Evolutionary conservation across 2,888 invertebrate genomes (phyloP), one percentile per base, ranked within the genome.

Genomic region (Baccha elongata): DNA sequence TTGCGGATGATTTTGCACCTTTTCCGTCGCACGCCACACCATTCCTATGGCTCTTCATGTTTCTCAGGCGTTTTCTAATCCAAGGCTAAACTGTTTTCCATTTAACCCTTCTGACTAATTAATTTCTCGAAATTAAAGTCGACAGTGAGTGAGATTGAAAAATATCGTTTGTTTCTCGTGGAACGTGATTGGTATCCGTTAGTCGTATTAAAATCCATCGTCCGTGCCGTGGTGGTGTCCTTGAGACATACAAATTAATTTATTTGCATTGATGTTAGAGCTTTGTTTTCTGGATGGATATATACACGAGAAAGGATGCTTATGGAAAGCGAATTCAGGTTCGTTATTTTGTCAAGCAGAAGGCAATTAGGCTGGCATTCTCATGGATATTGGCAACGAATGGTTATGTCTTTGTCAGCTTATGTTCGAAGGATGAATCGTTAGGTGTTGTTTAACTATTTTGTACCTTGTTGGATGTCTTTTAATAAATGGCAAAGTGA

Each of bases 211-310:
- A 48, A 29, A 48, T 35, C 64, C 48, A 53, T 71, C 53, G 44
- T 11, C 17, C 42, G 8, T 40, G 48, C 15, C 37, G 3, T n/a
- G 13, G 58, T 3, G 19, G 44, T 71, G 75, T 81, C 81, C 81
- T 81, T 81, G 75, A 81, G 76, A 81, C 71, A 26, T 15, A 46
- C 32, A 71, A 76, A 81, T 81, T 81, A 81, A 81, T 81, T 71
- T 71, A 62, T 81, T 76, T 80, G 67, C 67, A 73, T 68, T 73
- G 73, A 62, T 46, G 46, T 73, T 68, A 52, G 40, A 67, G 67
- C 17, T 52, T 67, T 62, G 60, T 40, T 26, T 21, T 52, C 37
- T 26, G 15, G 40, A 26, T 52, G 13, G 32, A 13, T 8, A 6
- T 2, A 7, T 7, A 7, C 1, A 13, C 11, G 32, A 32, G 11